phyloP scores from a whole-genome alignment of 2,797 vertebrate genomes.

The Gephyroberyx darwinii region DNA sequence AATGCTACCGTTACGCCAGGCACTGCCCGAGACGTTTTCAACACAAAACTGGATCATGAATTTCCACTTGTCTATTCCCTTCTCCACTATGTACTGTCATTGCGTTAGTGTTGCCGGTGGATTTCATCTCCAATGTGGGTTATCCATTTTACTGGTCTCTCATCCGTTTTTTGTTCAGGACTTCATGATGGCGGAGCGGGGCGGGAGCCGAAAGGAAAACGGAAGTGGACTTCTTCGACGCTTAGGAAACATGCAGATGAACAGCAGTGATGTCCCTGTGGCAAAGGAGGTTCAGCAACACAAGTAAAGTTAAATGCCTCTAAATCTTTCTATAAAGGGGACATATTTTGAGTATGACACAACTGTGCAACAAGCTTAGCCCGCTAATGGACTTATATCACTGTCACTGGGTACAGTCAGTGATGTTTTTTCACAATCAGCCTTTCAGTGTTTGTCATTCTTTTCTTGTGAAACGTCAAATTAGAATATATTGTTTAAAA shows the following conservation, averaged over 20 bases:
- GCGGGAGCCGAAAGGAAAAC: slow-evolving; percentile 82
- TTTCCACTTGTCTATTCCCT: slow-evolving; percentile 60
- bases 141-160: slow-evolving; percentile 74
- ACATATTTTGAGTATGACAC: neutral
- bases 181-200: slow-evolving; percentile 87
- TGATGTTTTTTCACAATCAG: no score
- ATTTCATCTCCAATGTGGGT: slow-evolving; percentile 57
- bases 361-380: neutral
- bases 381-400: no score
- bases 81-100: slow-evolving; percentile 66
- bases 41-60: slow-evolving; percentile 45
- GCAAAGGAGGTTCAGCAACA: neutral
- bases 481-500: no score
- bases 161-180: slow-evolving; percentile 83
- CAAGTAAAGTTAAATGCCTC: neutral
- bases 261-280: slow-evolving; percentile 24
- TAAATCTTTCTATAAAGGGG: neutral
- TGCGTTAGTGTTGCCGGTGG: slow-evolving; percentile 39
- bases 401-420: no score
- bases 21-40: slow-evolving; percentile 54
- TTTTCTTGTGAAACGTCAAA: no score
- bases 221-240: slow-evolving; percentile 77
- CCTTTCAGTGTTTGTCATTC: no score
- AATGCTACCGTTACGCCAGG: slow-evolving; percentile 62
- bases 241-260: neutral